Base-by-base conservation (phyloP, 2,888 invertebrate genomes). In the Ichneumoninae sp. region DNA sequence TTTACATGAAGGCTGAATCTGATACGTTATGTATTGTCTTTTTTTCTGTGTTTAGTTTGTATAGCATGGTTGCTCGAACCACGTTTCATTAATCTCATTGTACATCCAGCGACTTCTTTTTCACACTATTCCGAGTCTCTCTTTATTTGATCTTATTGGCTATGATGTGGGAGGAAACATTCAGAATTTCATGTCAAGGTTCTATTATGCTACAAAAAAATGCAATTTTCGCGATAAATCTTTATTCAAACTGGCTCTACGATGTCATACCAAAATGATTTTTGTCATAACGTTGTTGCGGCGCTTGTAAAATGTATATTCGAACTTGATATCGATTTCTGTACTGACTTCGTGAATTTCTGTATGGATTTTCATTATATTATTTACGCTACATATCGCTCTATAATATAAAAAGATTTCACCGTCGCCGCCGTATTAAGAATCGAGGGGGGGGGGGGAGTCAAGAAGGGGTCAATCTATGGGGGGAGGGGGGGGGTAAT, bases 1-100 rank as follows among this genome's bases (percentile, higher is more conserved):
- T 95, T 89, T 72, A 79, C 50, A 75, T n/a, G 40, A 75, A 78
- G 60, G n/a, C 44, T 68, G 68, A 68, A 62, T 57, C n/a, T 44
- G 54, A 47, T 36, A 52, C 5, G 44, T 66, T 54, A 30, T 60
- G 30, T 40, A 16, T n/a, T 13, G 44, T 62, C 70, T 47, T 77
- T 10, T 65, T 65, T 33, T 68, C 6, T 26, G n/a, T 50, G 5
- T 54, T 66, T 47, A 1, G 8, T 19, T 13, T 22, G 16, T 36
- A 33, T 36, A 50, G 80, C 69, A 80, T 33, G 74, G n/a, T 74
- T 75, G 54, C 65, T 60, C 52, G n/a, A 80, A 54, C 22, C 57
- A 50, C 19, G 19, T 50, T 16, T 72, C 30, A 52, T 52, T 50
- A 65, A 62, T 50, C 19, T 65, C 44, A 65, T 22, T 66, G n/a